Evolutionary conservation across 2,113 vertebrate species (phyloP).

Genomic region (Hydropotes inermis): DNA sequence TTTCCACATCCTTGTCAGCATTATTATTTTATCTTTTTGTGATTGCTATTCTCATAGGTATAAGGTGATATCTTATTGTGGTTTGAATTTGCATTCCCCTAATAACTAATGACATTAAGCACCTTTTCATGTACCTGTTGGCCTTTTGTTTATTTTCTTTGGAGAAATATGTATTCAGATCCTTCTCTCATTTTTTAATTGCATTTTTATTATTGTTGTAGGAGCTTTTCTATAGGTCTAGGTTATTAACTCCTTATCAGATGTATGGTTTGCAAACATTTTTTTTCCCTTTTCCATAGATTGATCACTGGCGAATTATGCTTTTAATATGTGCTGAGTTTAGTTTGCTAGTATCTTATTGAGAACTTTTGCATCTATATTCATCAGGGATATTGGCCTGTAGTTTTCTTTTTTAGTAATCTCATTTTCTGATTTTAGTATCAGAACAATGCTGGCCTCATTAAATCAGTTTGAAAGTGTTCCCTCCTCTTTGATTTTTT

Average conservation of each 20-base stretch:
- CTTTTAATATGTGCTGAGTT: background rate
- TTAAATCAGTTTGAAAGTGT: background rate
- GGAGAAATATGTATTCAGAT: background rate
- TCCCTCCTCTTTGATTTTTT: background rate
- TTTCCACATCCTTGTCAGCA: background rate
- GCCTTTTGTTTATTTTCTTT: background rate
- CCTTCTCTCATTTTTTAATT: background rate
- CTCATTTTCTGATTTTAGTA: background rate
- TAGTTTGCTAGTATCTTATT: background rate
- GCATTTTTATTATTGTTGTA: background rate
- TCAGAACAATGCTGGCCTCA: background rate
- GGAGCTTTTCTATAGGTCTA: background rate
- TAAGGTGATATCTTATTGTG: background rate
- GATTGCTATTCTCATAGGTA: background rate
- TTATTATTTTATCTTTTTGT: background rate
- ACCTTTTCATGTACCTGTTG: background rate
- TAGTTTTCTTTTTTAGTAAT: background rate
- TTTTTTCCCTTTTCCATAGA: background rate
- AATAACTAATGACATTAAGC: background rate
- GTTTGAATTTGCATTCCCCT: background rate
- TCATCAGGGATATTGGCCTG: background rate
- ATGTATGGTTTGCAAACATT: background rate
- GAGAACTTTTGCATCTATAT: background rate
- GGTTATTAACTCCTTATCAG: background rate
- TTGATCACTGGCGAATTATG: background rate